Conservation (phyloP, 2,113 vertebrate species). For the Lathamus discolor region DNA sequence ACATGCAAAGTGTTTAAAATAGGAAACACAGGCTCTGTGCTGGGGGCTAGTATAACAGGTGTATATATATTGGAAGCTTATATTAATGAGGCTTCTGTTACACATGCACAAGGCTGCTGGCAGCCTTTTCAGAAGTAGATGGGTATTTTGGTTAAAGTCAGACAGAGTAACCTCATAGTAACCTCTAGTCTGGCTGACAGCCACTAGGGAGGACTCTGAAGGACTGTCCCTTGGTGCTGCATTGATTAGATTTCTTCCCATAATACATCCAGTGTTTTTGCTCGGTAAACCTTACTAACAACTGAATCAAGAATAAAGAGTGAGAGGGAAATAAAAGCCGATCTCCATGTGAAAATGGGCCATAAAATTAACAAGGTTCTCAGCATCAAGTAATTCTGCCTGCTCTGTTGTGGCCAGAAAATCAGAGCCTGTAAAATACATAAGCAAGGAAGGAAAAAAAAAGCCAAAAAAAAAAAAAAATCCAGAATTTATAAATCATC, state of each 20-base stretch:
- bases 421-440: slow-evolving; percentile 1
- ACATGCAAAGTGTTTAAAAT: slow-evolving; percentile 62
- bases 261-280: slow-evolving; percentile 77
- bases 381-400: slow-evolving; percentile 45
- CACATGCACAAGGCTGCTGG: slow-evolving; percentile 22
- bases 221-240: slow-evolving; percentile 19
- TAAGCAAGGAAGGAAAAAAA: background rate
- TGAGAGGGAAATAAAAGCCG: slow-evolving; percentile 58
- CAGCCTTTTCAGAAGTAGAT: slow-evolving; percentile 54
- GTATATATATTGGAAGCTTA: slow-evolving; percentile 53
- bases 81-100: slow-evolving; percentile 70
- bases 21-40: slow-evolving; percentile 46
- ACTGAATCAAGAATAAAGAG: slow-evolving; percentile 54
- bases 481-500: background rate
- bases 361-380: slow-evolving; percentile 59
- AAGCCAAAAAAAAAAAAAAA: background rate
- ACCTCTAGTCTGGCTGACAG: slow-evolving; percentile 83
- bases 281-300: slow-evolving; percentile 68
- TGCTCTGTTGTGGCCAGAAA: slow-evolving; percentile 21
- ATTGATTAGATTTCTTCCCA: slow-evolving; percentile 77
- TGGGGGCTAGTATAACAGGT: slow-evolving; percentile 59
- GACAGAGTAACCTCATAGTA: slow-evolving; percentile 88
- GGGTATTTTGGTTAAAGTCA: slow-evolving; percentile 85
- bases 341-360: slow-evolving; percentile 60
- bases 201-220: slow-evolving; percentile 36